Conservation (phyloP, 2,888 invertebrate genomes). For the Parnassius mnemosyne region DNA sequence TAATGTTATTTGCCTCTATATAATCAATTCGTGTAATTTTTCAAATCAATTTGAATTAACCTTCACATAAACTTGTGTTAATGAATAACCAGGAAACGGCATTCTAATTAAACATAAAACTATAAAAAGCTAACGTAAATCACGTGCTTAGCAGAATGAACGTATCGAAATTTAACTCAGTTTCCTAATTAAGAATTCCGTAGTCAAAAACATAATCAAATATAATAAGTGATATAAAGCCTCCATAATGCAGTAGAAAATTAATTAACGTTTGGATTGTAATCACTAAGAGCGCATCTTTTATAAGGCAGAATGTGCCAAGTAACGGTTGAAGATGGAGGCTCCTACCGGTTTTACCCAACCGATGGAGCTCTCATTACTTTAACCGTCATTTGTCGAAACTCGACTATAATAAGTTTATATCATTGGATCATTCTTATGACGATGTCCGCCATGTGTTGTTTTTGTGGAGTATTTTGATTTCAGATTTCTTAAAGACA, state of each 20-base stretch:
- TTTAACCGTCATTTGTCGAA: slow-evolving; percentile 64
- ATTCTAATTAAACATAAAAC: slow-evolving; percentile 32
- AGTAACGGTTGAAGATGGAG: slow-evolving; percentile 70
- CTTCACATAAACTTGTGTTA: slow-evolving; percentile 13
- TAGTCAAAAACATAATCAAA: slow-evolving; percentile 36
- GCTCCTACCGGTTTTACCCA: slow-evolving; percentile 76
- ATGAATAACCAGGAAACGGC: slow-evolving; percentile 12
- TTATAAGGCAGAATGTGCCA: slow-evolving; percentile 66
- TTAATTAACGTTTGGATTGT: slow-evolving; percentile 73
- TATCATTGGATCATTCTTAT: slow-evolving; percentile 20
- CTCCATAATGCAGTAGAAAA: slow-evolving; percentile 68
- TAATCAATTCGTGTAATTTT: slow-evolving; percentile 19
- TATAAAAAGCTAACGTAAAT: slow-evolving; percentile 33
- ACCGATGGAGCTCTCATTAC: slow-evolving; percentile 56
- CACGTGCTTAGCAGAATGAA: slow-evolving; percentile 27
- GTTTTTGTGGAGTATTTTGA: background rate
- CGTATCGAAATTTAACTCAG: slow-evolving; percentile 20
- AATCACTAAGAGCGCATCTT: slow-evolving; percentile 68
- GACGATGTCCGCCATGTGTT: background rate
- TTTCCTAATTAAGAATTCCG: slow-evolving; percentile 37
- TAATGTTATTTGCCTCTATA: slow-evolving; percentile 13
- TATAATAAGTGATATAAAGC: slow-evolving; percentile 50
- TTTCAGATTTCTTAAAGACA: background rate
- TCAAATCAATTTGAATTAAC: slow-evolving; percentile 19
- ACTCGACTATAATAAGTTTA: slow-evolving; percentile 38